Percentiles rank a stretch among this genome's conserved stretches.
Evolutionary conservation across 2,797 vertebrate genomes (phyloP).

Genomic region (Sternotherus odoratus): DNA sequence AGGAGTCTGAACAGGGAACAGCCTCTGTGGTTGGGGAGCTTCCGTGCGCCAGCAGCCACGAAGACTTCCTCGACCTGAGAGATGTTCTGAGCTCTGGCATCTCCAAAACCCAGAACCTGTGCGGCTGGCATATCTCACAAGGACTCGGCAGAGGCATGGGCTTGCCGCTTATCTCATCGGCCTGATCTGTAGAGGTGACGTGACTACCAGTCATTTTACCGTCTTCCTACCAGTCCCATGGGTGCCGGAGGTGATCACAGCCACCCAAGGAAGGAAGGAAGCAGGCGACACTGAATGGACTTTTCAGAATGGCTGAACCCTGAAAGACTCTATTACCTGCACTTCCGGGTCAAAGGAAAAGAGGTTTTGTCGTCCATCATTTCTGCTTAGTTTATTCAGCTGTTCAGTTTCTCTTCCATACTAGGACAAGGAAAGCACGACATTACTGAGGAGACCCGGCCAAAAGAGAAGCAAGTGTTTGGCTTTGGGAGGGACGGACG

Average conservation of each 20-base stretch:
- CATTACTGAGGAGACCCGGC: not conserved
- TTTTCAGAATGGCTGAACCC: not conserved
- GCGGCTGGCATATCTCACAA: not conserved
- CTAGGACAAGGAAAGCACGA: conserved; percentile 78
- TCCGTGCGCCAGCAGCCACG: not conserved
- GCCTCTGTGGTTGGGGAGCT: not conserved
- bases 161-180: not conserved
- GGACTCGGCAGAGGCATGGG: not conserved
- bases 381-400: conserved; percentile 94
- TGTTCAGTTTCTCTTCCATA: conserved; percentile 96
- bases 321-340: conserved; percentile 84
- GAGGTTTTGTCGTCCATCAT: conserved; percentile 93
- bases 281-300: fast-evolving
- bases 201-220: not conserved
- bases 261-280: not conserved
- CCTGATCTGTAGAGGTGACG: not conserved
- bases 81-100: too few relatives aligned
- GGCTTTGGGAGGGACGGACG: not conserved
- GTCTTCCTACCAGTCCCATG: not conserved
- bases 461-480: not conserved
- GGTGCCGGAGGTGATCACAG: not conserved
- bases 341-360: conserved; percentile 95
- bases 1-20: not conserved
- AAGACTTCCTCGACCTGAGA: not conserved
- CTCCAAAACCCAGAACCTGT: not conserved